These are phyloP conservation scores for Crotalus helleri DNA, from an alignment of 2,113 vertebrate genomes.

Conservation along the genomic window DNA sequence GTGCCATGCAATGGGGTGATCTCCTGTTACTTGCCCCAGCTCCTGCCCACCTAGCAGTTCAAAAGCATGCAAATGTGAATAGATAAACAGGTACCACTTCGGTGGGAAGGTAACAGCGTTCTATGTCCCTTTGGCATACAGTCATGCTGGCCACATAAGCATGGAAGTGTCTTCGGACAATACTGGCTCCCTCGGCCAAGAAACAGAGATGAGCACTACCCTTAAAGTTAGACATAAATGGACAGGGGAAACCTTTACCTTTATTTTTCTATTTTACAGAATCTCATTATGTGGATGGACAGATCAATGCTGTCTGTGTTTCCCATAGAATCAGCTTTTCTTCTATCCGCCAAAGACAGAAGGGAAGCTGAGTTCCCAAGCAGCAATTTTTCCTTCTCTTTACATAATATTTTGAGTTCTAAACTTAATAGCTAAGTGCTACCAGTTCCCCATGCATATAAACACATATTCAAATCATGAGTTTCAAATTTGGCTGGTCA, in stretches of 20 bases:
- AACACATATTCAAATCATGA: conserved; percentile 1
- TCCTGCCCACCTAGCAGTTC: no score
- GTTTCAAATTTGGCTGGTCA: conserved; percentile 15
- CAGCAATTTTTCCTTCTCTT: not conserved
- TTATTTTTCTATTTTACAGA: not conserved
- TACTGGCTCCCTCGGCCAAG: not conserved
- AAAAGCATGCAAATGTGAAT: not conserved
- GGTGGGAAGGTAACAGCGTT: no score
- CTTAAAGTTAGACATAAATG: not conserved
- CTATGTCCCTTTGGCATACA: not conserved
- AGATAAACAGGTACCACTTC: no score
- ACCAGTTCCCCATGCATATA: not conserved
- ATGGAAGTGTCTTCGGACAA: not conserved
- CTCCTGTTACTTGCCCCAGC: no score
- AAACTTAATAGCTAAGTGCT: not conserved
- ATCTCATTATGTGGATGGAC: not conserved
- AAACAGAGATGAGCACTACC: not conserved
- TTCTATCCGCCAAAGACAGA: not conserved
- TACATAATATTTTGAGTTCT: not conserved
- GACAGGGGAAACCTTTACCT: not conserved
- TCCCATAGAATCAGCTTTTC: not conserved
- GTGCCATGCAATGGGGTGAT: no score
- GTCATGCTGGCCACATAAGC: not conserved
- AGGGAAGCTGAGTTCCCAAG: not conserved
- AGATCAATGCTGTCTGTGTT: not conserved